These are phyloP conservation scores for Lordiphosa fenestrarum DNA, from an alignment of 2,888 invertebrate genomes.

Conservation along the genomic window DNA sequence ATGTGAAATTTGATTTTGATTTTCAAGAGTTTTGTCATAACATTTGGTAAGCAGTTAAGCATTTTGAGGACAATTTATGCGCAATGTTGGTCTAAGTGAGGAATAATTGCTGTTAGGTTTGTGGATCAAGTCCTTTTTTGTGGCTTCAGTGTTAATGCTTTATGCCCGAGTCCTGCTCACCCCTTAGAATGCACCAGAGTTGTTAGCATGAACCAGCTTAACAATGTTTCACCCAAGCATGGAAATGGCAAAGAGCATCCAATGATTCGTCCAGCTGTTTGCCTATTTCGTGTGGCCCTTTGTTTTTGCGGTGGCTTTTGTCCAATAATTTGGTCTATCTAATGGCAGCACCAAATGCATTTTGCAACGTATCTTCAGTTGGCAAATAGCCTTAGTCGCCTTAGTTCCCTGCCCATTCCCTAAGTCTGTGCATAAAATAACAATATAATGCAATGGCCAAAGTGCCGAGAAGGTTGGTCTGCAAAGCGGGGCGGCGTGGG, in stretches of 20 bases:
- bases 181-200: too few species aligned
- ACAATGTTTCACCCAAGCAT: too few species aligned
- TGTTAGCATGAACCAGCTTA: not conserved
- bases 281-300: slow-evolving; percentile 33
- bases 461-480: slow-evolving; percentile 37
- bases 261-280: not conserved
- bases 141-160: too few species aligned
- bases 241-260: slow-evolving; percentile 25
- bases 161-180: too few species aligned
- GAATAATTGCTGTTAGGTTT: too few species aligned
- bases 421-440: slow-evolving; percentile 71
- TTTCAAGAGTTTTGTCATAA: too few species aligned
- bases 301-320: slow-evolving; percentile 64
- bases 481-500: too few species aligned
- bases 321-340: slow-evolving; percentile 72
- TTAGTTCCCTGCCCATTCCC: slow-evolving; percentile 23
- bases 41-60: too few species aligned
- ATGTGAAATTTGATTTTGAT: too few species aligned
- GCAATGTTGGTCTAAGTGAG: too few species aligned
- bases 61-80: too few species aligned
- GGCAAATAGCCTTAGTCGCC: slow-evolving; percentile 71
- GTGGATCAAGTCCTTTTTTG: too few species aligned
- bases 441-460: slow-evolving; percentile 64
- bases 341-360: slow-evolving; percentile 65
- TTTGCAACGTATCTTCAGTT: slow-evolving; percentile 68